Percentiles rank a stretch among this genome's conserved stretches.
phyloP scores from a whole-genome alignment of 2,797 vertebrate genomes.

The Sebastes hubbsi region DNA sequence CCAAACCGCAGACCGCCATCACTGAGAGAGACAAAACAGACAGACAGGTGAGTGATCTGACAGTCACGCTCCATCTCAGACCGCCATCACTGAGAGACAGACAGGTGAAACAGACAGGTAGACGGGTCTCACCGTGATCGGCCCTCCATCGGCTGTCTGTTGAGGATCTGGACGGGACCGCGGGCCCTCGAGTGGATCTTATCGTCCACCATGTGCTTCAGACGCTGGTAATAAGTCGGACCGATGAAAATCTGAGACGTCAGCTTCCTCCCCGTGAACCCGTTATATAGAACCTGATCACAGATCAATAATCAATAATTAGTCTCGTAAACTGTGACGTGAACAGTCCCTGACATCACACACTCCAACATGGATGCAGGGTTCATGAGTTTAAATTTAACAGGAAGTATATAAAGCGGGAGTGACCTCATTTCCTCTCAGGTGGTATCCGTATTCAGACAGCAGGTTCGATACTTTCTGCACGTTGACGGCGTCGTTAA shows the following conservation, averaged over 20 bases:
- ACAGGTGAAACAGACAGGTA: neutral
- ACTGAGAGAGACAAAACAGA: constrained; percentile 65
- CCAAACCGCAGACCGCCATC: constrained; percentile 97
- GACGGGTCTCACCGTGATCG: constrained; percentile 89
- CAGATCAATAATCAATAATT: neutral
- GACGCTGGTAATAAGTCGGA: constrained; percentile 96
- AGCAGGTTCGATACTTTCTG: constrained; percentile 98
- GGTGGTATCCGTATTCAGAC: constrained; percentile 96
- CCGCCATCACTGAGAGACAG: constrained; percentile 87
- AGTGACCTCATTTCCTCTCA: constrained; percentile 93
- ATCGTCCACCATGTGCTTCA: constrained; percentile 99
- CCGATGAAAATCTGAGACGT: constrained; percentile 99
- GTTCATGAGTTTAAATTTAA: neutral
- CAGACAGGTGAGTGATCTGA: constrained; percentile 85
- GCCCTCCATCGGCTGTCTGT: constrained; percentile 98
- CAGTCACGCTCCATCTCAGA: constrained; percentile 97
- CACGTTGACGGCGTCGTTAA: constrained; percentile 97
- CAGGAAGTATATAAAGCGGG: neutral
- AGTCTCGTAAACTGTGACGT: neutral
- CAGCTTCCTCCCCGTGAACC: constrained; percentile 97
- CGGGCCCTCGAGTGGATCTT: constrained; percentile 98
- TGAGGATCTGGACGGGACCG: constrained; percentile 98
- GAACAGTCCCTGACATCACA: too few species aligned
- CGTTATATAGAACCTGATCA: constrained; percentile 95
- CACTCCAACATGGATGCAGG: too few species aligned